Percentiles rank a stretch among this genome's conserved stretches.
These are phyloP conservation scores for Prosapia bicincta DNA, from an alignment of 2,888 invertebrate genomes.

Conservation along the genomic window DNA sequence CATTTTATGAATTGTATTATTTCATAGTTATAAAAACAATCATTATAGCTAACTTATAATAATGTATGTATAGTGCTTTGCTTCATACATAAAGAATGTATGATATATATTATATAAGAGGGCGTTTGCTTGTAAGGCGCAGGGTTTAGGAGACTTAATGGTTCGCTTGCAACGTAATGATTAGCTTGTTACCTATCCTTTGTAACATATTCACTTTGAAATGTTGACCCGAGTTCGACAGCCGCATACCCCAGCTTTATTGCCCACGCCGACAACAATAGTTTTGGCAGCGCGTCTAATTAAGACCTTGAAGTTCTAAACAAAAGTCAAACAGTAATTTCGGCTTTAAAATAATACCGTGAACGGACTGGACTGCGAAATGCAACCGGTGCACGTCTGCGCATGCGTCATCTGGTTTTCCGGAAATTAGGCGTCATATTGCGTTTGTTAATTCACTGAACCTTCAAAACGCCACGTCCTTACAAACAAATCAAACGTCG, in stretches of 20 bases:
- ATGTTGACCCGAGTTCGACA: not conserved
- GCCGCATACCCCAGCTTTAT: not conserved
- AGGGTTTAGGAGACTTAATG: too few species aligned
- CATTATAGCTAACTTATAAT: too few species aligned
- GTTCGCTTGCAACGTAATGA: too few species aligned
- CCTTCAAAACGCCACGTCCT: not conserved
- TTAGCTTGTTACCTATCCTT: too few species aligned
- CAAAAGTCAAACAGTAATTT: not conserved
- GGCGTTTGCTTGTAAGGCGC: too few species aligned
- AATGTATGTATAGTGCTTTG: too few species aligned
- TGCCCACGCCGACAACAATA: not conserved
- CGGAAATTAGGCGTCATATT: not conserved
- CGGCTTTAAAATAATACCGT: not conserved
- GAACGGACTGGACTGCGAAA: not conserved
- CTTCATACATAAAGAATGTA: too few species aligned
- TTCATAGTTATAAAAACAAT: too few species aligned
- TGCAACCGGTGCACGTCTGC: not conserved
- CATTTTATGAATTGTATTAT: too few species aligned
- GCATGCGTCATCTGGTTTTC: not conserved
- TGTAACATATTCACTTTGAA: too few species aligned
- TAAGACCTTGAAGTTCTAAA: not conserved
- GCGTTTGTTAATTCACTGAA: not conserved
- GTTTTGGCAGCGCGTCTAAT: not conserved
- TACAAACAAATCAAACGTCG: too few species aligned
- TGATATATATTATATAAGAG: too few species aligned